Conservation (phyloP, 2,113 vertebrate genomes). For the Apodemus sylvaticus region DNA sequence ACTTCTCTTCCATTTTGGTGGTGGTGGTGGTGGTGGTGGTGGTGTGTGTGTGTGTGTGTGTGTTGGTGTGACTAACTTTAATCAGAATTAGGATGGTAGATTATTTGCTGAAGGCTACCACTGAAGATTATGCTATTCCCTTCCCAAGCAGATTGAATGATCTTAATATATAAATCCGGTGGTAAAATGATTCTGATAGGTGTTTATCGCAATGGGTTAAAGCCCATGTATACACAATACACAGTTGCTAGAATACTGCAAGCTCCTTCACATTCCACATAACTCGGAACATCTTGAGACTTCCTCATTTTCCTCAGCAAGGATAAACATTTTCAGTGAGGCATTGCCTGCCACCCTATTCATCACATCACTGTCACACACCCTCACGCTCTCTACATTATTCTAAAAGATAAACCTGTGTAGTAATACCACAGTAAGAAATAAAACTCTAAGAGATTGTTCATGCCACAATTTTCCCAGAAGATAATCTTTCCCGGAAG, state of each 20-base stretch:
- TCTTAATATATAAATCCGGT: not conserved
- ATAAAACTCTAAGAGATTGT: too few relatives aligned
- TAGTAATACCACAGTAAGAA: not conserved
- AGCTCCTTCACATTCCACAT: not conserved
- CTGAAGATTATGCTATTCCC: not conserved
- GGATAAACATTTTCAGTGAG: not conserved
- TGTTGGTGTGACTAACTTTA: not conserved
- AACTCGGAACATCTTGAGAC: not conserved
- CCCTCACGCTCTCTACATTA: not conserved
- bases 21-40: too few relatives aligned
- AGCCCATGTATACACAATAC: not conserved
- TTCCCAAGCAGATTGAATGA: not conserved
- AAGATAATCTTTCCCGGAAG: not conserved
- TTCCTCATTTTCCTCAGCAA: not conserved
- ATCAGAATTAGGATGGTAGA: not conserved
- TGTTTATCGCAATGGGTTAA: not conserved
- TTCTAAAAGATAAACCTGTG: not conserved
- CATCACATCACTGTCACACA: not conserved
- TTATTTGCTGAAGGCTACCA: not conserved
- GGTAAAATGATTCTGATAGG: not conserved
- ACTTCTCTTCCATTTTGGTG: too few relatives aligned
- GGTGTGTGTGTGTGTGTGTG: not conserved
- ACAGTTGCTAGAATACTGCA: not conserved
- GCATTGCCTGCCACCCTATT: not conserved
- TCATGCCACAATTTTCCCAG: not conserved